These are phyloP conservation scores for Drosophila cognata DNA, from an alignment of 2,888 invertebrate genomes.

Conservation along the genomic window DNA sequence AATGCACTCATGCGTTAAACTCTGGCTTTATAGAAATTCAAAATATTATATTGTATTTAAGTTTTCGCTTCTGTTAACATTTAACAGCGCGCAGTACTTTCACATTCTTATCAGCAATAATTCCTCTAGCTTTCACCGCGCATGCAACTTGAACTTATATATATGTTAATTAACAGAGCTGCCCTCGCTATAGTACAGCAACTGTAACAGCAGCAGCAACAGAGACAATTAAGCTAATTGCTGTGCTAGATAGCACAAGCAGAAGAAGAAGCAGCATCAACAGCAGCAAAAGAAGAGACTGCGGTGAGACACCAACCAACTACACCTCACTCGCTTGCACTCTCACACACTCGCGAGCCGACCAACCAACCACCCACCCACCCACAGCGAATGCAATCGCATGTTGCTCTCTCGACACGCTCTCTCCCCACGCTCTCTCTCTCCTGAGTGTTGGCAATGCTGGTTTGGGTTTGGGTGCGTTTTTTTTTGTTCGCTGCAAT, in stretches of 20 bases:
- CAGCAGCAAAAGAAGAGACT: conserved; percentile 22
- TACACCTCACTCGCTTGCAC: conserved; percentile 31
- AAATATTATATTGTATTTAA: not conserved
- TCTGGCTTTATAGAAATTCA: not conserved
- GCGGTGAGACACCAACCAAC: conserved; percentile 29
- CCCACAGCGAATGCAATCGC: conserved; percentile 30
- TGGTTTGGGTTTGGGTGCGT: conserved; percentile 14
- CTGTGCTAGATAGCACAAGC: conserved; percentile 45
- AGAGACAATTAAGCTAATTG: conserved; percentile 82
- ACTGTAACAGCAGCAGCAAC: conserved; percentile 32
- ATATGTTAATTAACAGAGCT: conserved; percentile 4
- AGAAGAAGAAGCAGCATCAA: conserved; percentile 17
- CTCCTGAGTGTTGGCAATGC: conserved; percentile 12
- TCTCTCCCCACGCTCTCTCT: conserved; percentile 26
- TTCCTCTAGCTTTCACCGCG: not conserved
- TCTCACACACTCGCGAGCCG: not conserved
- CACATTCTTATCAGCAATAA: not conserved
- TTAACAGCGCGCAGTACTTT: not conserved
- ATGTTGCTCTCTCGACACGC: conserved; percentile 13
- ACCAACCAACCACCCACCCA: conserved; percentile 20
- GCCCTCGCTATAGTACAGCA: conserved; percentile 51
- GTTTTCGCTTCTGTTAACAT: not conserved
- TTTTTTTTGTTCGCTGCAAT: conserved; percentile 34
- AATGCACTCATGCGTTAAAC: not conserved
- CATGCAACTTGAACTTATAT: not conserved